phyloP scores from a whole-genome alignment of 2,797 vertebrate genomes.

The Paguma larvata region DNA sequence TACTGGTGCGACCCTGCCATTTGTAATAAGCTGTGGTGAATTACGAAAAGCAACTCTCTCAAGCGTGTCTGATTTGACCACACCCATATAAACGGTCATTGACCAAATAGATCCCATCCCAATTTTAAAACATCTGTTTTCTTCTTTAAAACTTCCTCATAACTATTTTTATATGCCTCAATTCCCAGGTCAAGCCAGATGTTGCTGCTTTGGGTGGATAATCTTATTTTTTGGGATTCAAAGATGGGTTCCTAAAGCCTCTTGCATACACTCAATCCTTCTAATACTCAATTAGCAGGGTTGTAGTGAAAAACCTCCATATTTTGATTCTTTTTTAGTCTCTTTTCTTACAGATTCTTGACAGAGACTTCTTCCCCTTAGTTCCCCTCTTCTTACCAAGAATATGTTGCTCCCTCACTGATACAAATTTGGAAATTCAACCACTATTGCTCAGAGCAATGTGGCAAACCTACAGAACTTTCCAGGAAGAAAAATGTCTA shows the following conservation, averaged over 20 bases:
- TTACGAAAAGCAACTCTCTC: constrained; percentile 51
- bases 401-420: constrained; percentile 78
- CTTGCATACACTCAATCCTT: background rate
- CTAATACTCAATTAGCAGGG: background rate
- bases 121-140: constrained; percentile 62
- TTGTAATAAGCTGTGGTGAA: constrained; percentile 46
- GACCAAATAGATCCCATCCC: constrained; percentile 37
- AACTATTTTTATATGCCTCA: constrained; percentile 54
- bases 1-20: background rate
- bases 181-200: constrained; percentile 32
- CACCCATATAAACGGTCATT: constrained; percentile 31
- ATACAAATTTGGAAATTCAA: constrained; percentile 82
- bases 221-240: constrained; percentile 59
- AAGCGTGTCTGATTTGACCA: constrained; percentile 39
- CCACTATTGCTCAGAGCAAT: constrained; percentile 69
- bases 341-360: constrained; percentile 80
- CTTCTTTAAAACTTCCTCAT: constrained; percentile 48
- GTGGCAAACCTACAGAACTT: constrained; percentile 76
- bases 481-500: constrained; percentile 77
- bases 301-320: constrained; percentile 77
- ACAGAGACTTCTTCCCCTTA: constrained; percentile 74
- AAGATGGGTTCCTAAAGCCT: constrained; percentile 17
- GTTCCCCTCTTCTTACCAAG: constrained; percentile 44
- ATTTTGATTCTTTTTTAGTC: constrained; percentile 57
- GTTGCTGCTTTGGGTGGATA: constrained; percentile 38